These are phyloP conservation scores for Numida meleagris DNA, from an alignment of 2,113 vertebrate genomes.

Conservation along the genomic window DNA sequence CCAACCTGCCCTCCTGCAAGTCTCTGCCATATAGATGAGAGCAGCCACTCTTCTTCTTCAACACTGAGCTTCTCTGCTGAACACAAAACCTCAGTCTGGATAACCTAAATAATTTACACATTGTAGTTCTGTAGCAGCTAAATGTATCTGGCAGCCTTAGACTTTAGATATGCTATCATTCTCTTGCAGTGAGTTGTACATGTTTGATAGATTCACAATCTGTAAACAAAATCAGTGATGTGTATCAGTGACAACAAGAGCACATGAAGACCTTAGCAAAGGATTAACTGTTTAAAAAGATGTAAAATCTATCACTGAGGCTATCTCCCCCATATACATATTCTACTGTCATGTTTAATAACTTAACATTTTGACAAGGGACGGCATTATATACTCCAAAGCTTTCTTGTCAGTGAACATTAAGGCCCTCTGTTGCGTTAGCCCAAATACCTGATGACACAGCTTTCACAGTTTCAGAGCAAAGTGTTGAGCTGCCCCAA, in stretches of 20 bases:
- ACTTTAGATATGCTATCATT: background rate
- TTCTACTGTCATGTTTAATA: background rate
- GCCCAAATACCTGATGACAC: slow-evolving; percentile 13
- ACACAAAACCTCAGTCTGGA: background rate
- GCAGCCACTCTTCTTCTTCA: background rate
- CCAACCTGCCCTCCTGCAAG: background rate
- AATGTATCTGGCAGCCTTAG: background rate
- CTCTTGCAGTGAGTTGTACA: background rate
- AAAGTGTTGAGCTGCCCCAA: slow-evolving; percentile 4
- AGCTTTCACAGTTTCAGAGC: background rate
- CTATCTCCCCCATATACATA: background rate
- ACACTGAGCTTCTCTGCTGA: background rate
- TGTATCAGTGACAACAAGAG: background rate
- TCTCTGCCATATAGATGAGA: background rate
- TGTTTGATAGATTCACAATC: background rate
- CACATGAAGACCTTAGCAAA: background rate
- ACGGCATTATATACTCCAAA: background rate
- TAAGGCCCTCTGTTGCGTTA: background rate
- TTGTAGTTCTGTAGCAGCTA: background rate
- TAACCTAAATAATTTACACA: background rate
- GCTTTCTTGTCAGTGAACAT: slow-evolving; percentile 17
- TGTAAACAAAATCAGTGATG: background rate
- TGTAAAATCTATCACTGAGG: background rate
- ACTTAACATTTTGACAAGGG: background rate
- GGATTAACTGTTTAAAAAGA: background rate